phyloP scores from a whole-genome alignment of 2,113 vertebrate species.

The Stegastes partitus region DNA sequence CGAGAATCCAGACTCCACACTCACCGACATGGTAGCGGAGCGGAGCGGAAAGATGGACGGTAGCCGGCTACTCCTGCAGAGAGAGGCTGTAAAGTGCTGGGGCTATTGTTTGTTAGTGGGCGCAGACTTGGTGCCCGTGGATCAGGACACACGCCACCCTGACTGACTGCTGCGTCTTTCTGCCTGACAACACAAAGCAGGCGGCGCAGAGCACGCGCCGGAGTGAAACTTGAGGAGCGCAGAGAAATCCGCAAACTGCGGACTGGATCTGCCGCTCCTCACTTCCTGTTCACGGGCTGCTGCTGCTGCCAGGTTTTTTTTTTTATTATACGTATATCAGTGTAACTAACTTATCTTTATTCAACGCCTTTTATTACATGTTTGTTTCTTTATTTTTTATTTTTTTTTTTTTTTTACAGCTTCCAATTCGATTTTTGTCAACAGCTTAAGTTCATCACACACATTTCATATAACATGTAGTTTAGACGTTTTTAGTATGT shows the following conservation, averaged over 20 bases:
- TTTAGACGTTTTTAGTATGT: too few relatives aligned
- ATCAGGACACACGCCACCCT: slow-evolving; percentile 55
- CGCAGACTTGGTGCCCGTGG: neutral
- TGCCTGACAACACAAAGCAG: slow-evolving; percentile 79
- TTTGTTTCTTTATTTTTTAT: too few relatives aligned
- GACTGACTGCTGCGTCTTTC: slow-evolving; percentile 48
- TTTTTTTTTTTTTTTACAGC: too few relatives aligned
- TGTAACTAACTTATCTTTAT: too few relatives aligned
- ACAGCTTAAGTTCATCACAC: too few relatives aligned
- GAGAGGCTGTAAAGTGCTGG: neutral
- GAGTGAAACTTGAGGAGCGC: slow-evolving; percentile 57
- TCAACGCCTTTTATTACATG: too few relatives aligned
- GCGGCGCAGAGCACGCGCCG: slow-evolving; percentile 36
- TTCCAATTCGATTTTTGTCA: too few relatives aligned
- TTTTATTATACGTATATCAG: too few relatives aligned
- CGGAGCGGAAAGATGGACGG: neutral
- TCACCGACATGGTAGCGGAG: slow-evolving; percentile 81
- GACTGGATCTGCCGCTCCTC: slow-evolving; percentile 25
- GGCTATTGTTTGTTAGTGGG: neutral
- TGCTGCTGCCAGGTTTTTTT: too few relatives aligned
- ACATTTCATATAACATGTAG: too few relatives aligned
- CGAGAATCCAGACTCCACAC: slow-evolving; percentile 93
- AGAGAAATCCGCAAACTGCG: slow-evolving; percentile 38
- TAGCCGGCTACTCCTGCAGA: neutral
- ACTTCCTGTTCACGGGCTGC: neutral